A percentile compares a stretch with the other conserved stretches of the same genome.
These are phyloP conservation scores for Drosophila recens DNA, from an alignment of 2,888 invertebrate genomes.

Conservation along the genomic window DNA sequence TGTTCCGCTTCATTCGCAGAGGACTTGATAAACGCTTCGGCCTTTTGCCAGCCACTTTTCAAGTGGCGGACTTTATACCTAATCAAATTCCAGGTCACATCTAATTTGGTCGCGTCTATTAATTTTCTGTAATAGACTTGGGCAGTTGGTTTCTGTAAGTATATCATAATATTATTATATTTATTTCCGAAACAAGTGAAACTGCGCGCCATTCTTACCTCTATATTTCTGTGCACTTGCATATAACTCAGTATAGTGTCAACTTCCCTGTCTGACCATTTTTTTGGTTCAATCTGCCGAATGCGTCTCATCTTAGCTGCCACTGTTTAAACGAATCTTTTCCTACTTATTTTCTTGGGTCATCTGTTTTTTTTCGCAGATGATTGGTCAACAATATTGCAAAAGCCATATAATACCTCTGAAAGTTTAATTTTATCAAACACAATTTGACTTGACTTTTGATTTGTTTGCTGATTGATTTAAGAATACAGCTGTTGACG, in stretches of 20 bases:
- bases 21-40: neutral
- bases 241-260: neutral
- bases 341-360: too few species aligned
- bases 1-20: neutral
- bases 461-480: neutral
- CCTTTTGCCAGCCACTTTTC: neutral
- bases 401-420: too few species aligned
- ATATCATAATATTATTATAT: too few species aligned
- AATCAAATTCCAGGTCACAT: neutral
- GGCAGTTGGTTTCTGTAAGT: neutral
- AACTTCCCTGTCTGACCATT: neutral
- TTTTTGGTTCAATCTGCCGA: neutral
- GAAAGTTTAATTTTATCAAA: neutral
- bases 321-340: neutral
- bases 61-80: neutral
- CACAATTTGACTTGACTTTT: neutral
- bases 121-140: neutral
- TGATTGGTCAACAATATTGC: too few species aligned
- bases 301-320: neutral
- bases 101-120: neutral
- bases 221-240: neutral
- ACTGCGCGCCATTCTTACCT: neutral
- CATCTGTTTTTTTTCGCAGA: too few species aligned
- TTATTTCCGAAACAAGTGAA: neutral
- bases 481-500: neutral